Evolutionary conservation across 1,140 invertebrate species (phyloP).

Genomic region (Drosophila ananassae): DNA sequence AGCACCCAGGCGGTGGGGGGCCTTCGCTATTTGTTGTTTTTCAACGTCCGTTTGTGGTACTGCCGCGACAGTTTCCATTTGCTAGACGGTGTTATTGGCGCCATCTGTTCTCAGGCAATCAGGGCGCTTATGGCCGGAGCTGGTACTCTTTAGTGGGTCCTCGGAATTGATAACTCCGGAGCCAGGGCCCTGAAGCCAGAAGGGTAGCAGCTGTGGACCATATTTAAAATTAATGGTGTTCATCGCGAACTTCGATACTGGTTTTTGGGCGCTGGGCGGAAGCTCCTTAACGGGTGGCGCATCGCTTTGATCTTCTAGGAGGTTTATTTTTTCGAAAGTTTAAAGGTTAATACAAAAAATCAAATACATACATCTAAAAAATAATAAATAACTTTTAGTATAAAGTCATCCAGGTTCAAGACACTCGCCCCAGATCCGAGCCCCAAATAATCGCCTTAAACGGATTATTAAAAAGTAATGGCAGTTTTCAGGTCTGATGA

Average conservation of each 20-base stretch:
- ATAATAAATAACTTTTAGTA: no score
- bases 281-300: neutral
- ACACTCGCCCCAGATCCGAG: no score
- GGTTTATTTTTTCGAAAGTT: no score
- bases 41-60: neutral
- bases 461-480: no score
- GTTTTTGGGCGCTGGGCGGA: neutral
- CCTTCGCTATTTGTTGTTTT: conserved; percentile 4
- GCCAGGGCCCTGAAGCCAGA: neutral
- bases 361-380: no score
- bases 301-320: neutral
- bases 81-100: conserved; percentile 5
- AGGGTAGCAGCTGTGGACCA: conserved; percentile 7
- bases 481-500: no score
- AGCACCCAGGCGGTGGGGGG: neutral
- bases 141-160: neutral
- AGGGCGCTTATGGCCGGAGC: neutral
- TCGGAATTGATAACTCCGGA: neutral
- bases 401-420: no score
- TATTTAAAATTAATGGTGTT: conserved; percentile 10
- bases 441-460: no score
- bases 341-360: no score
- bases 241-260: neutral
- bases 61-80: conserved; percentile 9
- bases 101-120: conserved; percentile 5